phyloP scores from a whole-genome alignment of 1,140 invertebrate species.

The Pollicipes pollicipes region DNA sequence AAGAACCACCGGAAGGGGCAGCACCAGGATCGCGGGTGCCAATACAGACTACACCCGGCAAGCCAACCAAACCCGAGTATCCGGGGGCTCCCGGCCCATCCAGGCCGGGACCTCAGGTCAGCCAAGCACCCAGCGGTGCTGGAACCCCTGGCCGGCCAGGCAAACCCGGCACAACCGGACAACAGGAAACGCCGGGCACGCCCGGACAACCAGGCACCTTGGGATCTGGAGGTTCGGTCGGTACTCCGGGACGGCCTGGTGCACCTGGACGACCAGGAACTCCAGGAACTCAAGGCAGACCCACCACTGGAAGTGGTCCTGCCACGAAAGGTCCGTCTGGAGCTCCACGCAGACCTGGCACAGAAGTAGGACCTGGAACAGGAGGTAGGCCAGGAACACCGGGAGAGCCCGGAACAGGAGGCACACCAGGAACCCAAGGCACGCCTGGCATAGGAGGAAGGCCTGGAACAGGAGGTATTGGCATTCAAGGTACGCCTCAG shows the following conservation, averaged over 20 bases:
- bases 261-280: constrained; percentile 2
- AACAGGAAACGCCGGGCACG: no score
- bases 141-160: no score
- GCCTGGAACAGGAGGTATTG: constrained; percentile 6
- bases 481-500: no score
- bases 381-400: background rate
- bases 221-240: constrained; percentile 4
- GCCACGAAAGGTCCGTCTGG: background rate
- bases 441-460: constrained; percentile 5
- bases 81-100: no score
- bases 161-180: no score
- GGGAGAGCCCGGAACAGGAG: background rate
- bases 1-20: no score
- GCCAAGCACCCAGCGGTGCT: no score
- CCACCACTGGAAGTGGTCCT: background rate
- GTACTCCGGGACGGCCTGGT: constrained; percentile 5
- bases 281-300: constrained; percentile 6
- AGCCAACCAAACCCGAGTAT: no score
- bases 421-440: constrained; percentile 3
- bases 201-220: no score
- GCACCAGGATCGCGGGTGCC: no score
- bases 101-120: no score
- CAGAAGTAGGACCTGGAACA: constrained; percentile 5
- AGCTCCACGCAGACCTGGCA: background rate
- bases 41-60: no score